These are phyloP conservation scores for Dinomys branickii DNA, from an alignment of 2,113 vertebrate genomes.

Conservation along the genomic window DNA sequence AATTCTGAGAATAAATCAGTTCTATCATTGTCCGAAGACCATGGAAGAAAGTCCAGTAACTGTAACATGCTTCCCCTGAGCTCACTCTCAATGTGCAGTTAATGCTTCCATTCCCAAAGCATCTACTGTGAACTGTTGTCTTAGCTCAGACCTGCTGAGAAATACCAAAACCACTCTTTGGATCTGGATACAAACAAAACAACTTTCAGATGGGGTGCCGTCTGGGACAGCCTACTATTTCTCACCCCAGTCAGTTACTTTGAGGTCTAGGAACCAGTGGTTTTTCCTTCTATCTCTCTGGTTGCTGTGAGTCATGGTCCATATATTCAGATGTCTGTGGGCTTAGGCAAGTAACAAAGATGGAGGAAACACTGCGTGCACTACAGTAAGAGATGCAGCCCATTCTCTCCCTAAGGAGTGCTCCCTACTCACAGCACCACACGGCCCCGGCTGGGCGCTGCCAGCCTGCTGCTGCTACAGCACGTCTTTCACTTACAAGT, in stretches of 20 bases:
- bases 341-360: not conserved
- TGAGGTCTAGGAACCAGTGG: not conserved
- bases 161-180: not conserved
- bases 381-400: not conserved
- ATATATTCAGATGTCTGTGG: not conserved
- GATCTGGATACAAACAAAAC: not conserved
- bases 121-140: not conserved
- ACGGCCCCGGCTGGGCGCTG: not conserved
- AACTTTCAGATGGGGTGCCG: not conserved
- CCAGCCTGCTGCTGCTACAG: not conserved
- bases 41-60: not conserved
- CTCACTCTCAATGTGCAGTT: not conserved
- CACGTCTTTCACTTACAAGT: not conserved
- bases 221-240: not conserved
- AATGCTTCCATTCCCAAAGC: not conserved
- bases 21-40: not conserved
- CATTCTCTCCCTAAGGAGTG: not conserved
- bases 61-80: not conserved
- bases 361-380: not conserved
- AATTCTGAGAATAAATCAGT: not conserved
- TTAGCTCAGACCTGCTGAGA: not conserved
- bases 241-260: not conserved
- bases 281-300: not conserved
- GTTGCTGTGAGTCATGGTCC: not conserved
- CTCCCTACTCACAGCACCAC: not conserved